Conservation (phyloP, 2,113 vertebrate species). For the Gavia stellata region DNA sequence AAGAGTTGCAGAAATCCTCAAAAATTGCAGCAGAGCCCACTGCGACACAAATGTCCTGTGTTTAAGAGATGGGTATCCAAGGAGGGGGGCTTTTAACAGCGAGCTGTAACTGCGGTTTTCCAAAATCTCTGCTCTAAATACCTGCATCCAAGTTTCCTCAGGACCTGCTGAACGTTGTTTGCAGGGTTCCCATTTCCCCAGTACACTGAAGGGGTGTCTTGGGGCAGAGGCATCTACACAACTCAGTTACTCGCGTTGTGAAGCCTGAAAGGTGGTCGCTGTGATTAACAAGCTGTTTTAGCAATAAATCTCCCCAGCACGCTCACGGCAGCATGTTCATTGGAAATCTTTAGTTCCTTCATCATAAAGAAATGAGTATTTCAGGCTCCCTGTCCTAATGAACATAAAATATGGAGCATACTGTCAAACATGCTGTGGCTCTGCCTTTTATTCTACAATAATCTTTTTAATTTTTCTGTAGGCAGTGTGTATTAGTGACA, state of each 20-base stretch:
- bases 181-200: neutral
- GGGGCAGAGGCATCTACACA: neutral
- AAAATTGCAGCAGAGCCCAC: rapidly evolving
- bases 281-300: neutral
- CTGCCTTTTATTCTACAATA: neutral
- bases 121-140: neutral
- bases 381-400: constrained; percentile 37
- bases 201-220: rapidly evolving
- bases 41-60: rapidly evolving
- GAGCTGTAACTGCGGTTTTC: rapidly evolving
- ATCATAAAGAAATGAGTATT: constrained; percentile 47
- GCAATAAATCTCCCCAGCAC: neutral
- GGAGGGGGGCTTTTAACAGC: neutral
- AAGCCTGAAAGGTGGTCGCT: neutral
- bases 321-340: neutral
- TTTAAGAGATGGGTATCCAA: rapidly evolving
- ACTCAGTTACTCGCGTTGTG: rapidly evolving
- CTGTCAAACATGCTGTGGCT: neutral
- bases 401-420: neutral
- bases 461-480: neutral
- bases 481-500: neutral
- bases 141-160: rapidly evolving
- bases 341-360: constrained; percentile 55
- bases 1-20: neutral
- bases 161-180: neutral